Percentiles rank a stretch among this genome's conserved stretches.
Conservation (phyloP, 2,113 vertebrate genomes). For the Noctilio leporinus region DNA sequence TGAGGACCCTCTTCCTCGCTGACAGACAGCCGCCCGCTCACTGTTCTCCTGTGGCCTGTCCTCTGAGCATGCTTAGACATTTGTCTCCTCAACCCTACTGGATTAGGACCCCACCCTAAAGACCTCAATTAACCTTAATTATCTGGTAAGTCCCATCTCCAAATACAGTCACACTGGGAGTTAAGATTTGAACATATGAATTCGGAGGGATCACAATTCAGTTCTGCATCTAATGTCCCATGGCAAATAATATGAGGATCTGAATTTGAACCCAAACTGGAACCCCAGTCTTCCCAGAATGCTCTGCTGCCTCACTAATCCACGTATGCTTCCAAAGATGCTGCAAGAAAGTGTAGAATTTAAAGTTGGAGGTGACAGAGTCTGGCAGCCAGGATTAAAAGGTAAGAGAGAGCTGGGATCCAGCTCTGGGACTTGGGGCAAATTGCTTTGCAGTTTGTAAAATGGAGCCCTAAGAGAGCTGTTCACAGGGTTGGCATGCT, state of each 20-base stretch:
- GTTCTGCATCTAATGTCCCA: background rate
- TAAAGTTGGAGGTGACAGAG: background rate
- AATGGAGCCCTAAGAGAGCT: background rate
- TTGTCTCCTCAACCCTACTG: background rate
- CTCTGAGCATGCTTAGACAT: background rate
- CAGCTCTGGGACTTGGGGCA: background rate
- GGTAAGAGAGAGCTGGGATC: background rate
- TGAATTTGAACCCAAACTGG: background rate
- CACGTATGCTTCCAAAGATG: background rate
- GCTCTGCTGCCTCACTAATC: background rate
- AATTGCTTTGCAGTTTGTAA: too few species aligned
- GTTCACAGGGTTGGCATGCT: rapidly evolving
- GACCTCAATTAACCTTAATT: background rate
- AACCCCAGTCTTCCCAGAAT: background rate
- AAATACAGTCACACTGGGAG: background rate
- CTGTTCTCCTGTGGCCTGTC: background rate
- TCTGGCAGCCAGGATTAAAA: background rate
- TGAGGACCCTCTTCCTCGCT: background rate
- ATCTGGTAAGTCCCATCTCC: background rate
- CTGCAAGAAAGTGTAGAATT: background rate
- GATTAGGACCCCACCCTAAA: background rate
- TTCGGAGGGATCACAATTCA: background rate
- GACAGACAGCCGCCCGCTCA: background rate
- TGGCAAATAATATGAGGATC: background rate
- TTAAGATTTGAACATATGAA: background rate